phyloP scores from a whole-genome alignment of 2,113 vertebrate species.

The Thunnus maccoyii region DNA sequence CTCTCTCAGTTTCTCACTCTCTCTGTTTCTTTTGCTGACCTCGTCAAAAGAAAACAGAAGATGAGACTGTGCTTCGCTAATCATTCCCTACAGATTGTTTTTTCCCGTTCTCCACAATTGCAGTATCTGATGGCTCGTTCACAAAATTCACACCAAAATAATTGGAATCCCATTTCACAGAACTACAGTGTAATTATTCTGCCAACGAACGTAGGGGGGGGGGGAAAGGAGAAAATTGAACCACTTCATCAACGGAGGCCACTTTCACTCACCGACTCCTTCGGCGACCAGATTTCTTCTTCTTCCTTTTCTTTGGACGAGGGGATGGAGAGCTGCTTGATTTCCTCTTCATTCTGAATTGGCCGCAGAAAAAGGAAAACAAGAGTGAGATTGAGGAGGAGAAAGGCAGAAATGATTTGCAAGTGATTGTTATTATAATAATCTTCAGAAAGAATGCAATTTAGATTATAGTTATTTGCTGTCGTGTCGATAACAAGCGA shows the following conservation, averaged over 20 bases:
- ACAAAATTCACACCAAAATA: conserved; percentile 35
- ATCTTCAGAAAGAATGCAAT: conserved; percentile 30
- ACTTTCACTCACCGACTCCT: conserved; percentile 91
- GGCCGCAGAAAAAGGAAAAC: neutral
- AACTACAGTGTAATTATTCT: conserved; percentile 45
- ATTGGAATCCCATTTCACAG: conserved; percentile 30
- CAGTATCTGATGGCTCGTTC: conserved; percentile 34
- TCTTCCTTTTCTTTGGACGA: conserved; percentile 97
- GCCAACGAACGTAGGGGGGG: neutral
- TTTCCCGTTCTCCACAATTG: neutral
- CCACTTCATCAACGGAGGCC: conserved; percentile 40
- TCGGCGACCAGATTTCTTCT: conserved; percentile 94
- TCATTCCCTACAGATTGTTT: neutral
- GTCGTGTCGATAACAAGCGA: conserved; percentile 8
- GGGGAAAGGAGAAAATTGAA: neutral
- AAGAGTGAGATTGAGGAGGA: neutral
- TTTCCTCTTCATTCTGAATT: conserved; percentile 84
- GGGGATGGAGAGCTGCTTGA: conserved; percentile 95
- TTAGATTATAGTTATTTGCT: conserved; percentile 69
- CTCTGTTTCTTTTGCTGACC: conserved; percentile 29
- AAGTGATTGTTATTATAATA: conserved; percentile 46
- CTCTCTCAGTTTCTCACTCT: conserved; percentile 10
- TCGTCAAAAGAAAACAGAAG: conserved; percentile 47
- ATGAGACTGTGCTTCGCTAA: conserved; percentile 31
- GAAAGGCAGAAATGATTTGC: conserved; percentile 26